Base-by-base conservation (phyloP, 2,113 vertebrate genomes). In the Crypturellus undulatus region DNA sequence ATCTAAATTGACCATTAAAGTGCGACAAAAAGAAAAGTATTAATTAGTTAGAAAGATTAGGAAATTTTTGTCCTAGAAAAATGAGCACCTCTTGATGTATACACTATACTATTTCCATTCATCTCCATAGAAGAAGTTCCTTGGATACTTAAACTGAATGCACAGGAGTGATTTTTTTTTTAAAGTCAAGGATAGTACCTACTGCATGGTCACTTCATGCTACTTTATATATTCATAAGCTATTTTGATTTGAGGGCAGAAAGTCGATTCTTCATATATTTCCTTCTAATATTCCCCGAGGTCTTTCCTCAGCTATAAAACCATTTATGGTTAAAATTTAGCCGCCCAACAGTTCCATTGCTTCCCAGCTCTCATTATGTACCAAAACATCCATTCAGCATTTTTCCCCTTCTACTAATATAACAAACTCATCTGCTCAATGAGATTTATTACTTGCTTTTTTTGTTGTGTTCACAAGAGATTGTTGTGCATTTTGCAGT, bases 371-470 rank as follows among this genome's bases (percentile, higher is more conserved):
- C 93, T 97, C 96, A 97, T 97, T 97, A 97, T 71, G 10, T 68
- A 84, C 88, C 70, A 90, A 97, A 97, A 96, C 84, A 97, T 86
- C 89, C 89, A 98, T 96, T 98, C 97, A 98, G 97, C 96, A 97
- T 84, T 96, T 97, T 96, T 94, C 67, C 15, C 18, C 38, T 95
- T 96, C 95, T 96, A 89, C 93, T 98, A 97, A 97, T 94, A 79
- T 96, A 97, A 97, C 86, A 97, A 97, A 97, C 91, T 97, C 96
- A 97, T 97, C 97, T 96, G 90, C 90, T 97, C 97, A 95, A 84
- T 13, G 90, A 98, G 96, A 98, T 98, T 97, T 98, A 97, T 97
- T 93, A 95, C 97, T 93, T 96, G 87, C 49, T 84, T 95, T 94
- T 94, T 84, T 92, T 93, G 42, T 63, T 91, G 81, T 91, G 95